A percentile compares a stretch with the other conserved stretches of the same genome.
Evolutionary conservation across 1,140 invertebrate genomes (phyloP).

Genomic region (Cyrtorhinus lividipennis): DNA sequence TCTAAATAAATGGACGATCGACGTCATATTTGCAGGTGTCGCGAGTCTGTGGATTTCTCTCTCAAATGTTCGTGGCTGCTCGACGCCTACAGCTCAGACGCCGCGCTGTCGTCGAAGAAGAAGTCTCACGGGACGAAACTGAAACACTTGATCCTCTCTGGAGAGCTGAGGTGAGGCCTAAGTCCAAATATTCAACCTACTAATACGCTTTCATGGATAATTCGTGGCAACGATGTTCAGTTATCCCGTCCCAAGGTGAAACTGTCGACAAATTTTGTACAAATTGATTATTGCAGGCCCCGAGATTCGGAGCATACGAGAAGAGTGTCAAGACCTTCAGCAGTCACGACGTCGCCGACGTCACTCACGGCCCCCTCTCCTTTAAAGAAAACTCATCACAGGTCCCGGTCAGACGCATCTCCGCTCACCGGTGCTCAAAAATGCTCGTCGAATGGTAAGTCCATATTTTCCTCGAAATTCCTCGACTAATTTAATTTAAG

Average conservation of each 20-base stretch:
- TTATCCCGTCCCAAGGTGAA: no score
- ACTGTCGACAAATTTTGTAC: no score
- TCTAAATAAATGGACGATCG: neutral
- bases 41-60: constrained; percentile 86
- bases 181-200: no score
- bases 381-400: constrained; percentile 57
- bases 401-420: constrained; percentile 84
- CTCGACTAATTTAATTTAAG: constrained; percentile 27
- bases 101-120: constrained; percentile 54
- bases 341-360: neutral
- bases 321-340: constrained; percentile 25
- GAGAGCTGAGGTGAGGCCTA: constrained; percentile 53
- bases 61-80: constrained; percentile 90
- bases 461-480: constrained; percentile 35
- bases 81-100: constrained; percentile 80
- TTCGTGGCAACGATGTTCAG: no score
- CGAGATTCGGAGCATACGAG: constrained; percentile 31
- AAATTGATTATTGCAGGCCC: constrained; percentile 29
- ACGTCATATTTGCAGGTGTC: constrained; percentile 49
- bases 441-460: constrained; percentile 24
- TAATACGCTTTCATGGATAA: constrained; percentile 16
- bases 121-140: constrained; percentile 76
- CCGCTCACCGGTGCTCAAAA: constrained; percentile 35
- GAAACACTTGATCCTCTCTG: constrained; percentile 73
- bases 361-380: constrained; percentile 11